These are phyloP conservation scores for Verasper variegatus DNA, from an alignment of 2,113 vertebrate genomes.

Conservation along the genomic window DNA sequence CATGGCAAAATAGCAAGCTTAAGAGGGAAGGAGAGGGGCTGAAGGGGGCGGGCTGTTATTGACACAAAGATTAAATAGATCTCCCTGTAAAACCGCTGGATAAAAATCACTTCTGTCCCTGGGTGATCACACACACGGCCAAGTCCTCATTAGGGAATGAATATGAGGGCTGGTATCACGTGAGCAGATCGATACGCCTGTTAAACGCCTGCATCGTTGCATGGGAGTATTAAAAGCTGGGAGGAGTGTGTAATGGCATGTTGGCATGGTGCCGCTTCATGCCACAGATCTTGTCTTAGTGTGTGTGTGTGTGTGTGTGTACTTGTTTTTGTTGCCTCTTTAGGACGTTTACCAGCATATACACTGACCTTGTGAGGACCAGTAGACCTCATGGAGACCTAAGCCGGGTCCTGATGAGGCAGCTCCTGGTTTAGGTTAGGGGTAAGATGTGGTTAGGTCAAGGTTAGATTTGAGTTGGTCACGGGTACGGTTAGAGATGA, in stretches of 20 bases:
- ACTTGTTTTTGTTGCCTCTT: not conserved
- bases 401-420: not conserved
- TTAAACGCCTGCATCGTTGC: conserved; percentile 42
- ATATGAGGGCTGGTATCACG: conserved; percentile 51
- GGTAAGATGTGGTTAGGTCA: not conserved
- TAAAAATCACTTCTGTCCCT: conserved; percentile 57
- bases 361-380: not conserved
- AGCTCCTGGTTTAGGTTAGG: not conserved
- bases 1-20: conserved; percentile 38
- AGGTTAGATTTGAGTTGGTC: no score
- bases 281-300: conserved; percentile 22
- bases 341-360: not conserved
- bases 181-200: conserved; percentile 59
- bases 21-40: not conserved
- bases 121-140: conserved; percentile 52
- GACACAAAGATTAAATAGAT: conserved; percentile 75
- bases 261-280: not conserved
- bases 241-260: conserved; percentile 42
- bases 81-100: conserved; percentile 59
- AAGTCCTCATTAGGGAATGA: conserved; percentile 68
- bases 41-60: conserved; percentile 47
- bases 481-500: no score
- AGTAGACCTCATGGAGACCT: no score
- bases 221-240: conserved; percentile 49
- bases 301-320: conserved; percentile 1